Evolutionary conservation across 2,113 vertebrate genomes (phyloP), one percentile per base, ranked within the genome.

Genomic region (Ammodramus savannarum): DNA sequence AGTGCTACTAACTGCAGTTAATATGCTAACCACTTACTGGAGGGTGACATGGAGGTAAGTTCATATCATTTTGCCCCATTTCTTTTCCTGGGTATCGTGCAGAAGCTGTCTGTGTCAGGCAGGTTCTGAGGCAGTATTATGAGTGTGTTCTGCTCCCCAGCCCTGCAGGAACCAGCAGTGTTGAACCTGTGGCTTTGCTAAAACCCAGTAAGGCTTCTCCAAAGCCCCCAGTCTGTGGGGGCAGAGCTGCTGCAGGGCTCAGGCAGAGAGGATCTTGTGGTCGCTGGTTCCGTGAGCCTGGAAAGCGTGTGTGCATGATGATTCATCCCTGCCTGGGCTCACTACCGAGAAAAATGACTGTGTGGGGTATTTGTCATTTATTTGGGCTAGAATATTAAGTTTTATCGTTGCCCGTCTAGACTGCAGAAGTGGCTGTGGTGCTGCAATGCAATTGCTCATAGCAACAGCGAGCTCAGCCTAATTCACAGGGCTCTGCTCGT

Each of bases 311-410:
- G 78, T 46, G 74, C 46, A 7, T 34, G 19, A 0, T 92, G 82
- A 52, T 95, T 96, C 68, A 84, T 83, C 63, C 20, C 63, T 90
- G 80, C 17, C 91, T 87, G 76, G 48, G 69, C 87, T 92, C 41
- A 16, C 43, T 74, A 68, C 65, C 0, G 20, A 89, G 90, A 71
- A 67, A 66, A 88, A 73, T 38, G 65, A 92, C 57, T 16, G 0
- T 59, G 68, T 78, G 57, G 79, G 63, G 31, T 81, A 51, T 87
- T 92, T 88, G 76, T 90, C 86, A 41, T 78, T 68, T 88, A 52
- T 93, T 92, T 94, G 91, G 82, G 94, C 72, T 90, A 85, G 75
- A 66, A 66, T 63, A 8, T 67, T n/a, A 16, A 38, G 44, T 79
- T 66, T 66, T 69, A 54, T 3, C 3, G n/a, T 73, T 83, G 87